Conservation (phyloP, 1,140 invertebrate species). For the Eriocheir sinensis region DNA sequence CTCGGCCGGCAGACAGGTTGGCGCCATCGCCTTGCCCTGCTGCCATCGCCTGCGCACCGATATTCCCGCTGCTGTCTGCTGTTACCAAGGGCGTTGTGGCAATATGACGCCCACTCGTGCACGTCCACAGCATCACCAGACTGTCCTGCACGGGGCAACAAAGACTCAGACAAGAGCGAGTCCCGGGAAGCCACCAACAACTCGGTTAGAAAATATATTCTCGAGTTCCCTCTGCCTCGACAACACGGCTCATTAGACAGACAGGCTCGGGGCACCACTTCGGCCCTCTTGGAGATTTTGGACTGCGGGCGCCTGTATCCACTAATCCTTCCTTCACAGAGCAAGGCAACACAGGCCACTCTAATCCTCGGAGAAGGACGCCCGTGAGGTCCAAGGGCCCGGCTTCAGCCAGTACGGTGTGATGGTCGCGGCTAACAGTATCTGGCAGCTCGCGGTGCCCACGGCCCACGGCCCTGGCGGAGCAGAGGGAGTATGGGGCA, state of each 20-base stretch:
- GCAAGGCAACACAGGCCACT: neutral
- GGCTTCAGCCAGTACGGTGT: neutral
- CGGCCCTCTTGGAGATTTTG: neutral
- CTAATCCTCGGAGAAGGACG: slow-evolving; percentile 13
- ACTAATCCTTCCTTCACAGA: neutral
- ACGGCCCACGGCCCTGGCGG: neutral
- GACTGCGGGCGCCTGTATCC: neutral
- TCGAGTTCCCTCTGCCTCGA: neutral
- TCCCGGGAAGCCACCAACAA: neutral
- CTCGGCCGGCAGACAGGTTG: slow-evolving; percentile 1
- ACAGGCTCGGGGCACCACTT: neutral
- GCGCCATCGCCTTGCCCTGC: neutral
- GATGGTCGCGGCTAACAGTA: neutral
- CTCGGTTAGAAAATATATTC: slow-evolving; percentile 1
- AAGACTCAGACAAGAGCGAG: neutral
- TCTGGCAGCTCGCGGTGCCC: neutral
- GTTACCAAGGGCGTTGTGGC: neutral
- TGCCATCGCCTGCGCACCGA: neutral
- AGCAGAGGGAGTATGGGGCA: neutral
- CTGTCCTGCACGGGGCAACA: neutral
- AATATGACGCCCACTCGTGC: neutral
- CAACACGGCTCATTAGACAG: neutral
- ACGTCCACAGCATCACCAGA: neutral
- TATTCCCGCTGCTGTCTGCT: neutral
- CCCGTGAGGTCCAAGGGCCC: neutral